Evolutionary conservation across 2,113 vertebrate species (phyloP).

Genomic region (Setophaga petechia): DNA sequence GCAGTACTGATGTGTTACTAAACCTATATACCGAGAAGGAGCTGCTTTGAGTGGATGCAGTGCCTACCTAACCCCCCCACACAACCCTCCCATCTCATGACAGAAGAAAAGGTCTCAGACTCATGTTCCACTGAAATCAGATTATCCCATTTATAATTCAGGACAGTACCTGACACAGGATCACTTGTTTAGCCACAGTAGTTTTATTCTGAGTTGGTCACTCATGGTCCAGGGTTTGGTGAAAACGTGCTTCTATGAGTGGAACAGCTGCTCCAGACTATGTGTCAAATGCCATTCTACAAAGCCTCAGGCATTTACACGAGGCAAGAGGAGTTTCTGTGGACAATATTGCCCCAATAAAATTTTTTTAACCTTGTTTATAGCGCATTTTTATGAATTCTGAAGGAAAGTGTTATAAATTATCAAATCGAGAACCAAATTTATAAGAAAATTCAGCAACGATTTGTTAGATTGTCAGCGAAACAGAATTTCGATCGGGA

Average conservation of each 20-base stretch:
- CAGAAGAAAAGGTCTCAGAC: neutral
- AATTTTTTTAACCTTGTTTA: neutral
- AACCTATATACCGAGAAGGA: neutral
- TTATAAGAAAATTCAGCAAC: too few species aligned
- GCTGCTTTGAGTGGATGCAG: neutral
- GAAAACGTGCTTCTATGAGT: neutral
- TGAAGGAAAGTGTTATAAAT: neutral
- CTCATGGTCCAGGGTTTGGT: neutral
- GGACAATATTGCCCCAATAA: neutral
- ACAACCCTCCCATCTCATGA: neutral
- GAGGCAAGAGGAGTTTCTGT: neutral
- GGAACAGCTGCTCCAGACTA: neutral
- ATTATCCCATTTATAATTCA: neutral
- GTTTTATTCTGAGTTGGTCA: neutral
- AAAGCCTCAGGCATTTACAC: neutral
- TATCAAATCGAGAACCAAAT: too few species aligned
- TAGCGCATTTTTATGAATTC: neutral
- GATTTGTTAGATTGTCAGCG: too few species aligned
- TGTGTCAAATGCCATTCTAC: rapidly evolving
- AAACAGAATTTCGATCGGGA: too few species aligned
- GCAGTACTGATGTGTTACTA: neutral
- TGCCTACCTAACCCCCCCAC: neutral
- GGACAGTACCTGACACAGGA: neutral
- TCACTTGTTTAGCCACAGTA: neutral
- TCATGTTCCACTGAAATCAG: neutral